phyloP scores from a whole-genome alignment of 2,888 invertebrate species.

The Periphyllus acericola region DNA sequence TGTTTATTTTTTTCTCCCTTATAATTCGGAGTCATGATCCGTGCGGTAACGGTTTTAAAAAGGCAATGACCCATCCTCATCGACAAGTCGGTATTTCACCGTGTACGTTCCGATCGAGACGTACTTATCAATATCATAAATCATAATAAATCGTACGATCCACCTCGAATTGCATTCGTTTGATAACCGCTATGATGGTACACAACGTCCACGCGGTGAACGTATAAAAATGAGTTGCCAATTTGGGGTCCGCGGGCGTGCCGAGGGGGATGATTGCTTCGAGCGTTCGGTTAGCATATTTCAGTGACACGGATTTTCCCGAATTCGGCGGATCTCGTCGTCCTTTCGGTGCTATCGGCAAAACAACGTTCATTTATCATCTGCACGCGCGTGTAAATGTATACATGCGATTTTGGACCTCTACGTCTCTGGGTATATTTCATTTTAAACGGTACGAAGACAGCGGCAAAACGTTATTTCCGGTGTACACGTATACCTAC shows the following conservation, averaged over 20 bases:
- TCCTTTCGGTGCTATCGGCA: background rate
- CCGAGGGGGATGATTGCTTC: background rate
- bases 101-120: too few species aligned
- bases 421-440: background rate
- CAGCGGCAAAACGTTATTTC: constrained; percentile 9
- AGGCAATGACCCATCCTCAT: too few species aligned
- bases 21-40: too few species aligned
- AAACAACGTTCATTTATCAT: background rate
- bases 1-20: too few species aligned
- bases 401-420: background rate
- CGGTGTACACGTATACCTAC: background rate
- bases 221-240: background rate
- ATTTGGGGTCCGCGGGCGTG: background rate
- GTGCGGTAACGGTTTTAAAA: too few species aligned
- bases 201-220: background rate
- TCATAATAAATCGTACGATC: background rate
- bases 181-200: background rate
- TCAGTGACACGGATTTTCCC: background rate
- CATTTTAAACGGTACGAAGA: constrained; percentile 4
- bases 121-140: background rate
- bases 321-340: background rate
- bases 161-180: background rate
- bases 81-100: too few species aligned
- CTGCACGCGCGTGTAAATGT: background rate
- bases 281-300: background rate